These are phyloP conservation scores for Julus scandinavius DNA, from an alignment of 2,888 invertebrate species.

Conservation along the genomic window DNA sequence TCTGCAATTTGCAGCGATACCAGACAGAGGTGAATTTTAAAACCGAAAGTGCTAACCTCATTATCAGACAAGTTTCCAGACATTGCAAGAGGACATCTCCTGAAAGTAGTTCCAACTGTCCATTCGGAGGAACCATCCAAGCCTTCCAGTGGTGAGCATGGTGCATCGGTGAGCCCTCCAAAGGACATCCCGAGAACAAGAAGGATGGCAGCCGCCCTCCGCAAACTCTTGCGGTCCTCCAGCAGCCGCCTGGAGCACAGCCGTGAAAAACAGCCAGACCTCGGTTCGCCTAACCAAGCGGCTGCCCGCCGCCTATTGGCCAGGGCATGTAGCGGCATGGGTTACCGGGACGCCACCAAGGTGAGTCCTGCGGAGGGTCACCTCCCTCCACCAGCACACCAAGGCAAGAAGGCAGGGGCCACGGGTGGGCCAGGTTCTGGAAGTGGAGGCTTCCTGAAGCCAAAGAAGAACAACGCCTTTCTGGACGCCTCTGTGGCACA, in stretches of 20 bases:
- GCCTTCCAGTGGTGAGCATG: not conserved
- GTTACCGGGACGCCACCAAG: constrained; percentile 57
- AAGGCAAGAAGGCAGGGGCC: not conserved
- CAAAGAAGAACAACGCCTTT: constrained; percentile 54
- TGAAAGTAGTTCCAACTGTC: not conserved
- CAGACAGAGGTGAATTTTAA: too few relatives aligned
- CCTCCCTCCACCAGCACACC: not conserved
- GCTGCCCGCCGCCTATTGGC: constrained; percentile 55
- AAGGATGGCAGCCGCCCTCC: constrained; percentile 56
- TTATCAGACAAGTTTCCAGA: not conserved
- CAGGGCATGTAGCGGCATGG: constrained; percentile 54
- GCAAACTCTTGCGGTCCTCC: constrained; percentile 57
- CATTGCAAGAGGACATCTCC: not conserved
- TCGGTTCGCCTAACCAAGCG: constrained; percentile 39
- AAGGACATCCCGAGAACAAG: not conserved
- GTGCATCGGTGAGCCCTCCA: not conserved
- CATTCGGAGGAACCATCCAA: too few relatives aligned
- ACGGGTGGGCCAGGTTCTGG: constrained; percentile 29
- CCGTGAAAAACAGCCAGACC: not conserved
- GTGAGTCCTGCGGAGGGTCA: constrained; percentile 56
- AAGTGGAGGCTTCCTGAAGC: constrained; percentile 52
- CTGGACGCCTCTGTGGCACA: constrained; percentile 54
- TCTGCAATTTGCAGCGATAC: too few relatives aligned
- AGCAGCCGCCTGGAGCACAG: constrained; percentile 41
- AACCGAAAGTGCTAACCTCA: too few relatives aligned